Evolutionary conservation across 2,113 vertebrate species (phyloP), one percentile per base, ranked within the genome.

Genomic region (Rhinopomastus cyanomelas): DNA sequence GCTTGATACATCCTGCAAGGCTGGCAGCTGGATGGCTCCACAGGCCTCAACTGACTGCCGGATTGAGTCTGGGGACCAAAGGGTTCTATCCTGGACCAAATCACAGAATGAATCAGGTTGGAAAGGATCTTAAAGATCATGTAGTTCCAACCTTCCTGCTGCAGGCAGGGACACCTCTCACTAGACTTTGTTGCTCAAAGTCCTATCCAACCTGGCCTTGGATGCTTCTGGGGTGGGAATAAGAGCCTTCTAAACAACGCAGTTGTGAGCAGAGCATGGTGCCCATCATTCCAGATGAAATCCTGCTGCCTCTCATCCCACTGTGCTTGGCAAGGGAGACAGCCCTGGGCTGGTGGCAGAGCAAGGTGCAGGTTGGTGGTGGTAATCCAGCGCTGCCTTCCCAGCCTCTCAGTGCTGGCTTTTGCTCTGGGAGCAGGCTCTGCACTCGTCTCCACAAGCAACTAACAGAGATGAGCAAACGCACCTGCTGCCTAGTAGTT

Each of bases 41-140:
- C 49, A 53, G 55, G 23, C 16, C 64, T 53, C 3, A 3, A 6
- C 34, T 57, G 44, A 39, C 32, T 1, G 1, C 32, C 1, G 3
- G 11, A 8, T 23, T 68, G n/a, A 48, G 57, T 23, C 32, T 2
- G 6, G 23, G 23, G 32, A 48, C 19, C 37, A 71, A 48, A 4
- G 6, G 7, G 26, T 22, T 37, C 22, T 37, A 29, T 39, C 27
- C 19, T 9, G 4, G 16, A 39, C n/a, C 3, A 6, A 42, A 42
- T 42, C 39, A 42, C 15, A 42, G 39, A 42, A 42, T 42, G 39
- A 42, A 42, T 42, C 39, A 42, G 39, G 39, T 42, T 15, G 15
- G 39, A 42, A 42, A 15, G 39, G 39, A 42, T 42, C 39, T 42
- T 42, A 42, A 42, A 42, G 39, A 15, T 42, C 39, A 42, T n/a